These are phyloP conservation scores for Cyprinodon brontotheroides DNA, from an alignment of 2,113 vertebrate genomes.

Conservation along the genomic window DNA sequence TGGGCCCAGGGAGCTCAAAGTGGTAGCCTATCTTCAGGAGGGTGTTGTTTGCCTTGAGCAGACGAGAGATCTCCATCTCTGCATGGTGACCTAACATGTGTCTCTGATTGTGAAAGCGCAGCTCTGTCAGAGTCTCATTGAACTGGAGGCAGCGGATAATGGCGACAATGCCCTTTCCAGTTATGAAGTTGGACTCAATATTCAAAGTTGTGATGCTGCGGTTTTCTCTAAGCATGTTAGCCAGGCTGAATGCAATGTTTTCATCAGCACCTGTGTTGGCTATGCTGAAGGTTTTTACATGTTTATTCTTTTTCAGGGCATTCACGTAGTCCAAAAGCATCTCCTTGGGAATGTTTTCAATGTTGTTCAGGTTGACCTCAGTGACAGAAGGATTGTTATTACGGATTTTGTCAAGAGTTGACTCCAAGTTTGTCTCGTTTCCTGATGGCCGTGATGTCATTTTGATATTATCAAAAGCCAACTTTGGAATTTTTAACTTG, in stretches of 20 bases:
- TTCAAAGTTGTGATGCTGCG: slow-evolving; percentile 91
- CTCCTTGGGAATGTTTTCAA: slow-evolving; percentile 97
- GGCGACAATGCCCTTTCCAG: slow-evolving; percentile 92
- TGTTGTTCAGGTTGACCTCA: slow-evolving; percentile 97
- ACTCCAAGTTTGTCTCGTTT: slow-evolving; percentile 94
- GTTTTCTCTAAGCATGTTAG: slow-evolving; percentile 97
- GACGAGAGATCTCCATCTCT: slow-evolving; percentile 94
- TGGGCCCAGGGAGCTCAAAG: slow-evolving; percentile 92
- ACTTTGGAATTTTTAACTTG: slow-evolving; percentile 89
- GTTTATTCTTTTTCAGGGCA: slow-evolving; percentile 91
- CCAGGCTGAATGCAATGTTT: slow-evolving; percentile 85
- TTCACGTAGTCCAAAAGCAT: slow-evolving; percentile 94
- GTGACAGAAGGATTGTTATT: slow-evolving; percentile 87
- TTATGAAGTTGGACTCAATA: slow-evolving; percentile 93
- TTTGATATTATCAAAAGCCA: slow-evolving; percentile 88
- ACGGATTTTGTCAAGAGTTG: slow-evolving; percentile 86
- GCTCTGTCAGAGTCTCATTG: slow-evolving; percentile 91
- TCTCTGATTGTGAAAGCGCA: slow-evolving; percentile 99
- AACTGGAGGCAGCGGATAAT: slow-evolving; percentile 96
- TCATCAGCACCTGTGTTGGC: slow-evolving; percentile 95
- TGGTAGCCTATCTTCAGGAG: slow-evolving; percentile 97
- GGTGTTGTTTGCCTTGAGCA: slow-evolving; percentile 92
- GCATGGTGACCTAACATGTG: slow-evolving; percentile 96
- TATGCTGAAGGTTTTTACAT: slow-evolving; percentile 89
- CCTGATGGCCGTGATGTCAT: slow-evolving; percentile 94